Base-by-base conservation (phyloP, 2,888 invertebrate species). In the Heliconius ismenius region DNA sequence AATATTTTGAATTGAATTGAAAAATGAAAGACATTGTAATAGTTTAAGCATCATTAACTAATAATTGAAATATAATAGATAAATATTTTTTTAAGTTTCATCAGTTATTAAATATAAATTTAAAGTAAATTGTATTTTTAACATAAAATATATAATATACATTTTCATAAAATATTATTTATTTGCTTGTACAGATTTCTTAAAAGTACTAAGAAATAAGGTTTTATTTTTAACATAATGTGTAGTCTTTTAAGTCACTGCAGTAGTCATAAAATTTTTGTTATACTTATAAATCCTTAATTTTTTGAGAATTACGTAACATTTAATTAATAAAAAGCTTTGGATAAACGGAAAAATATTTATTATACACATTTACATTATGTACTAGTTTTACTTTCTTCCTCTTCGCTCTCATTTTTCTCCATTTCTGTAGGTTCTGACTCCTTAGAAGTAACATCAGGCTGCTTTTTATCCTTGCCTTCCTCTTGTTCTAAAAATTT, bases 401-500 rank as follows among this genome's bases (percentile, higher is more conserved):
- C 68, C 64, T 63, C 36, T 26, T 49, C n/a, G 54, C 36, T 58
- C 62, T 69, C 32, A 74, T n/a, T 65, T 18, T 62, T 60, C 10
- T 78, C 60, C 24, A 64, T 24, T n/a, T 58, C 36, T 28, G 58
- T 32, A 18, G 15, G 24, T 54, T 76, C 73, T 32, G 60, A 43
- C n/a, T 18, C 74, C 26, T 70, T 73, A 62, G 49, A 39, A 49
- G 11, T 73, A 18, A 32, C 62, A 4, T 65, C 58, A 24, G 28
- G 26, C 10, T 74, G 15, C 21, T 69, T 73, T 74, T 78, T 79
- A 9, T 36, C 74, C 64, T 68, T 74, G 39, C 86, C 87, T 62
- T 95, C 96, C 58, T 95, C 95, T 4, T 92, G 92, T 81, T 97
- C 97, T 83, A 98, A 92, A 91, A 96, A 98, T 83, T 97, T 95